Base-by-base conservation (phyloP, 2,888 invertebrate genomes). In the Tanypteryx hageni region DNA sequence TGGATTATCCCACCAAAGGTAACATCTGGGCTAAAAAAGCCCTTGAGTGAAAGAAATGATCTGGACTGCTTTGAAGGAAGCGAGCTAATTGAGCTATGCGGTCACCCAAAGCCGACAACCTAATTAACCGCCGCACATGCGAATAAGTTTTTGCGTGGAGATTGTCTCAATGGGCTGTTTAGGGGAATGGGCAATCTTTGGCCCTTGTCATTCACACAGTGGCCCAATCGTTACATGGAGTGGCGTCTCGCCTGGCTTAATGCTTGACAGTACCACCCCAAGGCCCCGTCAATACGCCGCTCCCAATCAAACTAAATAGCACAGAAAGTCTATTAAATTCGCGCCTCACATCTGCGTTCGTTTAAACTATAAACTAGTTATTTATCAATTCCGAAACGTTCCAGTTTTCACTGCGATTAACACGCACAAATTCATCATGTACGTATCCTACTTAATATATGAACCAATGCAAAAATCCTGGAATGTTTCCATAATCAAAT, bases 121-220 rank as follows among this genome's bases (percentile, higher is more conserved):
- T 68, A 68, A 68, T 68, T 68, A 68, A 68, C n/a, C 18, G 68
- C 2, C 68, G 68, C 68, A 68, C 68, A 13, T 22, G 9, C n/a
- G n/a, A 68, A 68, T n/a, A 68, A 18, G 68, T 68, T 68, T 68
- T n/a, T 22, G 68, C n/a, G 68, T 68, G 0, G n/a, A 68, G 68
- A 68, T n/a, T 64, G 64, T 68, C 18, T n/a, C 68, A 68, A 68
- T n/a, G 68, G 68, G 68, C 22, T 68, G 68, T 18, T 68, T 68
- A 68, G 3, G 22, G 68, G 68, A 68, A n/a, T 68, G 68, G 18
- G 68, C 68, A 68, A 68, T 68, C 68, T 68, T 68, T n/a, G 68
- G 68, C 22, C 18, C 13, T 22, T 68, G 68, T 68, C 68, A 68
- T 68, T 68, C 68, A 68, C n/a, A 22, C 18, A 68, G 22, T 22